Percentiles rank a stretch among this genome's conserved stretches.
These are phyloP conservation scores for Ia io DNA, from an alignment of 2,113 vertebrate genomes.

Conservation along the genomic window DNA sequence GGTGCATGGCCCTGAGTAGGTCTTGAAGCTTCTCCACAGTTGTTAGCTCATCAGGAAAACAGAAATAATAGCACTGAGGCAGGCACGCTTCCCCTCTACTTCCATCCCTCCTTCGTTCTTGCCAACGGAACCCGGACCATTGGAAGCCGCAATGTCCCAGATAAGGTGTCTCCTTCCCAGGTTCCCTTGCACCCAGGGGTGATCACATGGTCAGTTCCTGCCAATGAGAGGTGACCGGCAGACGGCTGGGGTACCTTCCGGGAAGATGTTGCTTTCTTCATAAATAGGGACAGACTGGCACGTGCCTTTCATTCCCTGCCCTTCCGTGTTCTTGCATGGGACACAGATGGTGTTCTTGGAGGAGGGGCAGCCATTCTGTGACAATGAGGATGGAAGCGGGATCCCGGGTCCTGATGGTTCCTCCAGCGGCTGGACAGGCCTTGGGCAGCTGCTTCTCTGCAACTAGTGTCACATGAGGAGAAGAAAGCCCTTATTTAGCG, in stretches of 20 bases:
- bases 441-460: neutral
- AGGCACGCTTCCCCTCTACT: neutral
- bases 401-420: neutral
- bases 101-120: accelerated
- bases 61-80: neutral
- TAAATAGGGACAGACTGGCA: neutral
- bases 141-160: neutral
- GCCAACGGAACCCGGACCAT: accelerated
- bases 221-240: neutral
- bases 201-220: neutral
- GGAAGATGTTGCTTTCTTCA: neutral
- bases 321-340: neutral
- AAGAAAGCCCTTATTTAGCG: neutral
- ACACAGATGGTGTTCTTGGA: neutral
- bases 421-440: neutral
- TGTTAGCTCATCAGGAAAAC: neutral
- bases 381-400: neutral
- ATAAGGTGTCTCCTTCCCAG: neutral
- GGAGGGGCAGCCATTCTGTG: neutral
- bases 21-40: neutral
- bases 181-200: neutral
- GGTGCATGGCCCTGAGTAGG: neutral
- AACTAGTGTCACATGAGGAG: neutral
- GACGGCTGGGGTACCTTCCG: neutral
- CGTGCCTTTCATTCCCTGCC: neutral